phyloP scores from a whole-genome alignment of 2,113 vertebrate species.

The Atrichornis clamosus region DNA sequence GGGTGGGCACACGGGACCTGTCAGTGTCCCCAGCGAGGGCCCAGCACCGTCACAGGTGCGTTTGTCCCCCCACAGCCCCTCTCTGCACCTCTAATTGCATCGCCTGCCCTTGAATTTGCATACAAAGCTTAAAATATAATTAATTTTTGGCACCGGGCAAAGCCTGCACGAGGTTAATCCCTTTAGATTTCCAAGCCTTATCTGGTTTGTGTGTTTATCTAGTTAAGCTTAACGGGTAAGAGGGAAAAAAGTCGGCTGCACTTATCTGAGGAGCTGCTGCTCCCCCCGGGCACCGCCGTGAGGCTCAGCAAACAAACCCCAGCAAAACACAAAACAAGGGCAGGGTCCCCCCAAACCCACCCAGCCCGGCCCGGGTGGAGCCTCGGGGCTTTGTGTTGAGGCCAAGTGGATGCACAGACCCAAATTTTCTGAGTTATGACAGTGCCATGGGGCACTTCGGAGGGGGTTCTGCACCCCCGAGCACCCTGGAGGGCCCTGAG shows the following conservation, averaged over 20 bases:
- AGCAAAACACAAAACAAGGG: fast-evolving
- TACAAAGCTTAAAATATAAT: constrained; percentile 1
- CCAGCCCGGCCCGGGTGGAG: fast-evolving
- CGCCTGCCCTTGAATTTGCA: constrained; percentile 3
- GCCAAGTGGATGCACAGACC: fast-evolving
- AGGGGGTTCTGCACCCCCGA: neutral
- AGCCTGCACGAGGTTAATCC: neutral
- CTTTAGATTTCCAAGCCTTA: neutral
- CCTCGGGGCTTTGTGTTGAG: fast-evolving
- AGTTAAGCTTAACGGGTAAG: neutral
- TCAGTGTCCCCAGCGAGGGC: neutral
- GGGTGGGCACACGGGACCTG: neutral
- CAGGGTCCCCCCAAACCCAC: fast-evolving
- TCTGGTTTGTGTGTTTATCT: neutral
- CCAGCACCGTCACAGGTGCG: fast-evolving
- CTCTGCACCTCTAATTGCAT: neutral
- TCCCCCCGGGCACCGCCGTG: neutral
- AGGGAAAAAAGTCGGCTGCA: neutral
- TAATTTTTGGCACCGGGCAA: constrained; percentile 16
- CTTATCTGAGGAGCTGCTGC: neutral
- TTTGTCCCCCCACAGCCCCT: neutral
- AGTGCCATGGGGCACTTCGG: fast-evolving
- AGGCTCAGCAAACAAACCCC: neutral
- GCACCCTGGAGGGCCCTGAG: neutral
- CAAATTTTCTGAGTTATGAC: fast-evolving